Conservation (phyloP, 2,888 invertebrate species). For the Erynnis tages region DNA sequence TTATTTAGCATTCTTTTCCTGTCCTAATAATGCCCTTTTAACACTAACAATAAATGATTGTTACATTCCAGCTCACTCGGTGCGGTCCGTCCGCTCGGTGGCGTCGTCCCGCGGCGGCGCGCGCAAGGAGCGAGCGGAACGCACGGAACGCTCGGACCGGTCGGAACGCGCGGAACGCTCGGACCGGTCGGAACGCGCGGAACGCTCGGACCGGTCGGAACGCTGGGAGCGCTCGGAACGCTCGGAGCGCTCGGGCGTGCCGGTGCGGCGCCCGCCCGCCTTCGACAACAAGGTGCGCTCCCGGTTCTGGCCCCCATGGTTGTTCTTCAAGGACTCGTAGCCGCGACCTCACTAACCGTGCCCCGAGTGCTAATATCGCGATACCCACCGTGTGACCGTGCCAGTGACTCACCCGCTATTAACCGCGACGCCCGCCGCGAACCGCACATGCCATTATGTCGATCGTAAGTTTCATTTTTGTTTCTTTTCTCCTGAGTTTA, state of each 20-base stretch:
- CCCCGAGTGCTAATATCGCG: conserved; percentile 41
- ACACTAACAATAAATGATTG: too few relatives aligned
- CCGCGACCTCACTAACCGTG: conserved; percentile 26
- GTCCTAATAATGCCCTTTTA: too few relatives aligned
- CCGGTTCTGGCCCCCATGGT: conserved; percentile 84
- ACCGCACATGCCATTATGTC: conserved; percentile 74
- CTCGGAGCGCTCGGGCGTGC: conserved; percentile 58
- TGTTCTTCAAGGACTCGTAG: conserved; percentile 71
- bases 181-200: conserved; percentile 46
- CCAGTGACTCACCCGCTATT: conserved; percentile 42
- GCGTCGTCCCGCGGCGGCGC: conserved; percentile 51
- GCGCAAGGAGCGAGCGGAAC: conserved; percentile 50
- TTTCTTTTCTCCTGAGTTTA: conserved; percentile 41
- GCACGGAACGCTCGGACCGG: conserved; percentile 59
- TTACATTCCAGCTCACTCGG: conserved; percentile 33
- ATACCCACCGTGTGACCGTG: conserved; percentile 60
- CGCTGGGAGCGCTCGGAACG: conserved; percentile 49
- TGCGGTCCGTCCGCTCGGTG: conserved; percentile 47
- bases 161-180: conserved; percentile 54
- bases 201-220: conserved; percentile 52
- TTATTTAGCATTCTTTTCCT: too few relatives aligned
- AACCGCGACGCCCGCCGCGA: conserved; percentile 39
- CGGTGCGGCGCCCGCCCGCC: conserved; percentile 54
- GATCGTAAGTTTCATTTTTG: conserved; percentile 70
- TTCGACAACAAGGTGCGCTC: conserved; percentile 86